These are phyloP conservation scores for Morus bassanus DNA, from an alignment of 2,797 vertebrate genomes.

Conservation along the genomic window DNA sequence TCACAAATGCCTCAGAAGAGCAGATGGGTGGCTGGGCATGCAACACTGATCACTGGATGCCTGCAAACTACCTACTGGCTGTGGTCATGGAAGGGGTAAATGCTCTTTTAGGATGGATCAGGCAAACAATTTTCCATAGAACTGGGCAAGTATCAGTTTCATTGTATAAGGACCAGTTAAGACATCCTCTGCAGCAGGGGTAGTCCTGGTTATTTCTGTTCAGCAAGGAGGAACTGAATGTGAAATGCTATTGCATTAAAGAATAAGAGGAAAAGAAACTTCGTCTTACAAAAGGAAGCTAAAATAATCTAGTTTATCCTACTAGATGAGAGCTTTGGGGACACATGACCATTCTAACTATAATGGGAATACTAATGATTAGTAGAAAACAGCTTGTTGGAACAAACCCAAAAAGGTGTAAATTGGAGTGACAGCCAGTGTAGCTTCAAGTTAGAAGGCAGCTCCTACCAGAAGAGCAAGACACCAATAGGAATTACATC, in stretches of 20 bases:
- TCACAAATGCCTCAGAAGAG: neutral
- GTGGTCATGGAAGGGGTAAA: neutral
- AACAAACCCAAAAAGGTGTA: neutral
- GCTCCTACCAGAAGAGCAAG: neutral
- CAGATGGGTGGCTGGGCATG: neutral
- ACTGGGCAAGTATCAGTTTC: neutral
- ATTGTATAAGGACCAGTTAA: neutral
- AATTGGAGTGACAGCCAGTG: neutral
- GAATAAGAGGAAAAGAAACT: neutral
- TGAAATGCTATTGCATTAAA: neutral
- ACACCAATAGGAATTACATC: neutral
- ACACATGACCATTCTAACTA: neutral
- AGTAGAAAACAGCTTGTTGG: neutral
- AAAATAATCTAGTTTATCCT: neutral
- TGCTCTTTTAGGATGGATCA: neutral
- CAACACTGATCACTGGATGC: neutral
- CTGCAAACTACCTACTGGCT: neutral
- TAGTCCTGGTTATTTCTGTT: neutral
- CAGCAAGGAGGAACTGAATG: neutral
- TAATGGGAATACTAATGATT: neutral
- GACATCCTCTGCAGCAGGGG: neutral
- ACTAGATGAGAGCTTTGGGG: neutral
- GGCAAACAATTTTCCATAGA: neutral
- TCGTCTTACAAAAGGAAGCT: neutral
- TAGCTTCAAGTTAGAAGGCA: neutral